Percentiles rank a stretch among this genome's conserved stretches.
phyloP scores from a whole-genome alignment of 2,797 vertebrate species.

The Eospalax fontanierii region DNA sequence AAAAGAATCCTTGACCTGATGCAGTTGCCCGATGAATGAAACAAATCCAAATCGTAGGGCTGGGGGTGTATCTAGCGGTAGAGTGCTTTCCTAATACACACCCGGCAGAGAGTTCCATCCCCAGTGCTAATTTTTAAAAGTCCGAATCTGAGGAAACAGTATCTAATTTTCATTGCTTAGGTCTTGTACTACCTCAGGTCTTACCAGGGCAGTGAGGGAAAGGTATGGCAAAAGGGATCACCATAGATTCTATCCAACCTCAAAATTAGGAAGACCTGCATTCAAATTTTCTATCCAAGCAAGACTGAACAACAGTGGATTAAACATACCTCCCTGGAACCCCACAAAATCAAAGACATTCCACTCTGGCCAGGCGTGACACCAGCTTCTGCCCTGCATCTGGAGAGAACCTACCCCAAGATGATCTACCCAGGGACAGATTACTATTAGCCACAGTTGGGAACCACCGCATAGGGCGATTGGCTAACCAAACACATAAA shows the following conservation, averaged over 20 bases:
- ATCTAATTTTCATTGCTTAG: neutral
- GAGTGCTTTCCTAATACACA: neutral
- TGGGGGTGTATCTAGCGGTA: neutral
- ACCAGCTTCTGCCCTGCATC: no score
- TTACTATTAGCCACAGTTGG: no score
- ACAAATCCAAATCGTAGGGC: neutral
- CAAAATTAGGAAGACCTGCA: neutral
- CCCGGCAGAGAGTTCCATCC: neutral
- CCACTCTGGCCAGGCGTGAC: no score
- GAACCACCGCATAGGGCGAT: no score
- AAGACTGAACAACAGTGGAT: neutral
- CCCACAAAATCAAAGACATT: constrained; percentile 24
- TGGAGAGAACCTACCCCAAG: no score
- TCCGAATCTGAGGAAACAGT: neutral
- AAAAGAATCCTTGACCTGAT: neutral
- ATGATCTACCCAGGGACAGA: no score
- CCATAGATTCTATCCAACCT: no score
- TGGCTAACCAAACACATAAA: no score
- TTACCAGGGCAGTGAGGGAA: neutral
- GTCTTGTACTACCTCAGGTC: neutral
- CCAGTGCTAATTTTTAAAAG: neutral
- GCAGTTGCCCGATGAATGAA: neutral
- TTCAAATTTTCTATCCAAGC: constrained; percentile 4
- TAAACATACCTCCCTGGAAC: neutral
- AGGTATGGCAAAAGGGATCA: neutral